Base-by-base conservation (phyloP, 2,113 vertebrate genomes). In the Coptodon rendalli region DNA sequence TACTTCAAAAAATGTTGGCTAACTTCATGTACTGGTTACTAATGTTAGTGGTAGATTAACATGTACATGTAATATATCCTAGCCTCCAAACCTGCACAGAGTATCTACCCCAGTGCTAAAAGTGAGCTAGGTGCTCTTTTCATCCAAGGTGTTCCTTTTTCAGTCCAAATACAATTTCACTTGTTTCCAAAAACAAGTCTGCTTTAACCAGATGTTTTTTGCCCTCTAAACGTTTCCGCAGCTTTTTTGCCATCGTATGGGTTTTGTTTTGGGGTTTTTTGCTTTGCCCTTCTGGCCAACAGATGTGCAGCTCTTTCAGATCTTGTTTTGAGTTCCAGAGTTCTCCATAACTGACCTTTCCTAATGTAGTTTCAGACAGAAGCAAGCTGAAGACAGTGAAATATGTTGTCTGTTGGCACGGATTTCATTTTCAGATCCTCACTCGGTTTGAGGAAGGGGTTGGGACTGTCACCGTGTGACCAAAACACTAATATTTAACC, bases 191-290 rank as follows among this genome's bases (percentile, higher is more conserved):
- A 76, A 48, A 76, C 43, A 76, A 2, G 43, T 48, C 16, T 12
- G 71, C 16, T 78, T 78, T 50, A 50, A 31, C 43, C 43, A 78
- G 24, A 50, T 50, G 71, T n/a, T 76, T 76, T 76, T 50, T 31
- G 43, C 27, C 24, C 6, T 7, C 16, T 50, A 45, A 76, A 76
- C 43, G 6, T 12, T 31, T 29, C 71, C 0, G 0, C 71, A 76
- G 71, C 24, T 76, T 19, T 76, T 76, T 31, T 48, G 43, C 71
- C 2, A 1, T 12, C 0, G 5, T 17, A 14, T 16, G 71, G 24
- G 40, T 2, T 43, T 24, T 16, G 66, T 43, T 61, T 29, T 2
- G 1, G 1, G 6, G 0, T 1, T 6, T 61, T n/a, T n/a, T 76
- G 40, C 24, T 11, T 48, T 29, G 40, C 24, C 68, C 14, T 76